Percentiles rank a stretch among this genome's conserved stretches.
These are phyloP conservation scores for Apantesis nais DNA, from an alignment of 2,888 invertebrate genomes.

Conservation along the genomic window DNA sequence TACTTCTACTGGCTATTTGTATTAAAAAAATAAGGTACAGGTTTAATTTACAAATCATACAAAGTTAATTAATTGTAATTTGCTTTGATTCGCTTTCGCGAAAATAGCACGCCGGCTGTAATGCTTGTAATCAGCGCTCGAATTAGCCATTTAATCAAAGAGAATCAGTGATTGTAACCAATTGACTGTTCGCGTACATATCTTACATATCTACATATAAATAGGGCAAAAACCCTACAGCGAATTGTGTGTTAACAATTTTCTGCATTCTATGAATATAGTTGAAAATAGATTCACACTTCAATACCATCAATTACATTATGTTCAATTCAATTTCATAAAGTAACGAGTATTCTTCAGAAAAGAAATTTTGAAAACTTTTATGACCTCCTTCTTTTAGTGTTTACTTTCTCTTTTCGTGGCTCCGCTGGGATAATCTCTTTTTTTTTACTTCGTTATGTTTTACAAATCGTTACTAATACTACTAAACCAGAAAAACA, in stretches of 20 bases:
- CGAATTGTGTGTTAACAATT: background rate
- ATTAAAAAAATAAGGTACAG: no score
- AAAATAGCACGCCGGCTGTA: conserved; percentile 59
- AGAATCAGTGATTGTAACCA: conserved; percentile 60
- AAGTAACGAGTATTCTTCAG: no score
- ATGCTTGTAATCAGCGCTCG: conserved; percentile 64
- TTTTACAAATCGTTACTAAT: no score
- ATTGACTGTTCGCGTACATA: conserved; percentile 29
- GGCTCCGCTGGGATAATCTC: no score
- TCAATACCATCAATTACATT: background rate
- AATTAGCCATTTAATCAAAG: conserved; percentile 71
- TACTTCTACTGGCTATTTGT: no score
- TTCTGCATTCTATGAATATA: background rate
- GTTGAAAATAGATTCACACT: background rate
- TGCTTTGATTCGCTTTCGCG: conserved; percentile 45
- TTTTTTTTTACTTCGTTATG: no score
- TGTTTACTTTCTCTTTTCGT: no score
- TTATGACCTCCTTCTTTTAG: no score
- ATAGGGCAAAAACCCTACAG: background rate
- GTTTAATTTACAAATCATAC: no score
- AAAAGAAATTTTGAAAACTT: no score
- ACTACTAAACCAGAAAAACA: no score
- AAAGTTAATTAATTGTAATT: conserved; percentile 54
- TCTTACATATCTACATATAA: background rate
- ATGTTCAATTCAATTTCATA: background rate